phyloP scores from a whole-genome alignment of 1,140 invertebrate genomes.

The Bradysia coprophila region DNA sequence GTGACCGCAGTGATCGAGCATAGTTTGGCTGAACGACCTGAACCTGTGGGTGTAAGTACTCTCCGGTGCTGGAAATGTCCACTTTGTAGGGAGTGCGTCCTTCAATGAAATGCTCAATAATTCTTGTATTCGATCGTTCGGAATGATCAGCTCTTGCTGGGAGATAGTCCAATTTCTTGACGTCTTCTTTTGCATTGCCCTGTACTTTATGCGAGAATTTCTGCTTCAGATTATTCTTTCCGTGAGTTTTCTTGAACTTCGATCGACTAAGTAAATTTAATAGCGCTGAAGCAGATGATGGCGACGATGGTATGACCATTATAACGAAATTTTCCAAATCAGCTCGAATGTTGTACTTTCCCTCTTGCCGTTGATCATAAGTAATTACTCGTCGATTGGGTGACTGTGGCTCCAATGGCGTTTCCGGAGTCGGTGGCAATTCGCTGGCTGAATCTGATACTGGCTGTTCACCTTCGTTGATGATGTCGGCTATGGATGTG shows the following conservation, averaged over 20 bases:
- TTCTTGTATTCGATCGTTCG: slow-evolving; percentile 8
- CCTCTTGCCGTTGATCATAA: slow-evolving; percentile 39
- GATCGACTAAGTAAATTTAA: slow-evolving; percentile 19
- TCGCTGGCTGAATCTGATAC: too few species aligned
- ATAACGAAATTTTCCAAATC: slow-evolving; percentile 43
- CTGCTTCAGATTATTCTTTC: slow-evolving; percentile 5
- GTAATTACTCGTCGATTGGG: slow-evolving; percentile 13
- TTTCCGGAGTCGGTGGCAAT: too few species aligned
- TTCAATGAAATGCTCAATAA: slow-evolving; percentile 29
- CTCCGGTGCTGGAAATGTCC: slow-evolving; percentile 10
- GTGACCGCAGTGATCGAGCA: too few species aligned
- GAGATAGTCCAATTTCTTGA: not conserved
- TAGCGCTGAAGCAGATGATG: slow-evolving; percentile 17
- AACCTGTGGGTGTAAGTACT: not conserved
- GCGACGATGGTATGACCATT: slow-evolving; percentile 32
- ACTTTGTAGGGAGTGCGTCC: slow-evolving; percentile 32
- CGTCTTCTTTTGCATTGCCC: not conserved
- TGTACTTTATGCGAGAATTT: not conserved
- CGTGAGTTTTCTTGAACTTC: slow-evolving; percentile 5
- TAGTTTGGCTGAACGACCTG: too few species aligned
- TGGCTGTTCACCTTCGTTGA: not conserved
- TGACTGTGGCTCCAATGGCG: too few species aligned
- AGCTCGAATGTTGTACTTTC: slow-evolving; percentile 38
- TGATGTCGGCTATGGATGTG: not conserved
- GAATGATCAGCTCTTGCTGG: not conserved